Conservation (phyloP, 2,888 invertebrate genomes). For the Ophraella communa region DNA sequence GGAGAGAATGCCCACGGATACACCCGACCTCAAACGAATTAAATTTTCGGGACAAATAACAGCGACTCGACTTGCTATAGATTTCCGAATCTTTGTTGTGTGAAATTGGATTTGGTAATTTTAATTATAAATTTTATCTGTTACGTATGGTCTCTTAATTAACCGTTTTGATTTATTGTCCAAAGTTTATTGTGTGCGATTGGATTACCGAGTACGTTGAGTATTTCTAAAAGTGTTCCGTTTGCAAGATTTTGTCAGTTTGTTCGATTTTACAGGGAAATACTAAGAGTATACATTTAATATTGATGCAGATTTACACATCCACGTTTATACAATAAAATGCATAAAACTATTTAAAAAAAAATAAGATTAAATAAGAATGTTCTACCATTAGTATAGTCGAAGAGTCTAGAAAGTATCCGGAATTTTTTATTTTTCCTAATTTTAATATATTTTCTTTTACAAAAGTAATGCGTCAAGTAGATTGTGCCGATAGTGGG, state of each 20-base stretch:
- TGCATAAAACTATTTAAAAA: no score
- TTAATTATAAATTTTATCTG: conserved; percentile 58
- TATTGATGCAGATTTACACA: no score
- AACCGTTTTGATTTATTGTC: conserved; percentile 43
- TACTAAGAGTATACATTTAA: no score
- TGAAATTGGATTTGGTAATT: conserved; percentile 60
- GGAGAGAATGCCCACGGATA: neutral
- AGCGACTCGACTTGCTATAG: conserved; percentile 43
- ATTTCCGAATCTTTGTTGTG: conserved; percentile 57
- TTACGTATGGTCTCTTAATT: conserved; percentile 56
- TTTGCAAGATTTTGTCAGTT: conserved; percentile 22
- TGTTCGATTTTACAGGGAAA: neutral
- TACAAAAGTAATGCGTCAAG: no score
- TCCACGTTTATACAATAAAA: no score
- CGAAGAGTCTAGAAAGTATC: no score
- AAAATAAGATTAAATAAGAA: no score
- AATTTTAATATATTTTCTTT: no score
- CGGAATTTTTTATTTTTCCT: no score
- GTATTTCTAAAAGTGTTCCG: conserved; percentile 12
- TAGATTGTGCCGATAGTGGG: no score
- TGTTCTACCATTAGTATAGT: no score
- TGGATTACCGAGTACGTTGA: conserved; percentile 7
- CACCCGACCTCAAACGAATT: neutral
- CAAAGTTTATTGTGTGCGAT: conserved; percentile 31
- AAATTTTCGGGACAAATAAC: neutral